Base-by-base conservation (phyloP, 2,888 invertebrate species). In the Eulithis prunata region DNA sequence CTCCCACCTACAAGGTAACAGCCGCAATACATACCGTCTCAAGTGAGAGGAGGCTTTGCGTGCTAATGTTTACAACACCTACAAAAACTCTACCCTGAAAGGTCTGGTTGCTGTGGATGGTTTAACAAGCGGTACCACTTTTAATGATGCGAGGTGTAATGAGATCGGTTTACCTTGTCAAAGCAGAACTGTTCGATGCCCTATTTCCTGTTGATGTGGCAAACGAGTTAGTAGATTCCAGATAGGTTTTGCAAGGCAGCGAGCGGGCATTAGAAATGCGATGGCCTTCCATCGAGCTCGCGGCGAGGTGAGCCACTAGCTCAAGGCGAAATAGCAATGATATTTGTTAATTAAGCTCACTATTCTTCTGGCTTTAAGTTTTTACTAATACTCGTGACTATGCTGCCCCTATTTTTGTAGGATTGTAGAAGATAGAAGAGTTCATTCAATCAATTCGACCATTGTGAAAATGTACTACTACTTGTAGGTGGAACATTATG, bases 221-320 rank as follows among this genome's bases (percentile, higher is more conserved):
- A 73, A 75, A 78, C 75, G 69, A 73, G 75, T 77, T 76, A 60
- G 72, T 72, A 75, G 79, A 77, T 77, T 78, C 75, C 73, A 71
- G 79, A 83, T 84, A 82, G 78, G 78, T 82, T 80, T 83, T 78
- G 79, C 83, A 86, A 87, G 83, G 80, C 80, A 70, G 76, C 74
- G 76, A 79, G 72, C 71, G 76, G 79, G 81, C 80, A 86, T 90
- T 89, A 89, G 89, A 89, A 87, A 90, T 87, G 86, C 80, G 79
- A 74, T 80, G 88, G 86, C 91, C 91, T 91, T 89, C 87, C 85
- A 83, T 79, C 73, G 78, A 77, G 79, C 78, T 81, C 71, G 78
- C 73, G 73, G 79, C 89, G 89, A 91, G 90, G 90, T 88, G 82
- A 91, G 83, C 88, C 77, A 82, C 82, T 85, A 81, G 76, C 82